Base-by-base conservation (phyloP, 2,797 vertebrate species). In the Sphenopsis melanotis region DNA sequence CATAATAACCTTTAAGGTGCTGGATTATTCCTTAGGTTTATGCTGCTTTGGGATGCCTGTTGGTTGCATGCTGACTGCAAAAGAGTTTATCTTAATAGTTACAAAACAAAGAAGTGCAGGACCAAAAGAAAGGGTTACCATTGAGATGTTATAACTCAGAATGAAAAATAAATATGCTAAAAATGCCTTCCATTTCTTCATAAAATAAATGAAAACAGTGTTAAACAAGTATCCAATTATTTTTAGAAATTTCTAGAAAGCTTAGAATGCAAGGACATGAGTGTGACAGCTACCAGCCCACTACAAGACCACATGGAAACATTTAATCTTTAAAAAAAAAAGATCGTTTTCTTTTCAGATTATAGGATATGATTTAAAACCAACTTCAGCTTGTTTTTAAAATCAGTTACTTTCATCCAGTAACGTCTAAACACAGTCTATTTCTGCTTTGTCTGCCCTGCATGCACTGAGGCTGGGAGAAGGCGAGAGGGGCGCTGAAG, bases 231-330 rank as follows among this genome's bases (percentile, higher is more conserved):
- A 55, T 46, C 18, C 11, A 15, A 46, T 69, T 94, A 39, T 80
- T 94, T 91, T 87, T 69, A 91, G 76, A 85, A 41, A 47, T 75
- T 56, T 96, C 68, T 90, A 37, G 82, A 92, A 89, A 89, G 36
- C 19, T 60, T 86, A 61, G 27, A 80, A 53, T 76, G 70, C 0
- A 2, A 68, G 44, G 66, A 49, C 23, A 7, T 36, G 76, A 78
- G 36, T 32, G 23, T 4, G 3, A 59, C 69, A 68, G 34, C 59
- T 61, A 59, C 63, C 74, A 83, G 66, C 49, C 59, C 14, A 5
- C 83, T 88, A 61, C 2, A 15, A 88, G 88, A 76, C 69, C n/a
- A 9, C 85, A 37, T 66, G 47, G 61, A 94, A 91, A 59, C 4
- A 1, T 72, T 92, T 64, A 36, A n/a, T n/a, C n/a, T n/a, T n/a